These are phyloP conservation scores for Philopedon plagiatum DNA, from an alignment of 2,888 invertebrate species.

Conservation along the genomic window DNA sequence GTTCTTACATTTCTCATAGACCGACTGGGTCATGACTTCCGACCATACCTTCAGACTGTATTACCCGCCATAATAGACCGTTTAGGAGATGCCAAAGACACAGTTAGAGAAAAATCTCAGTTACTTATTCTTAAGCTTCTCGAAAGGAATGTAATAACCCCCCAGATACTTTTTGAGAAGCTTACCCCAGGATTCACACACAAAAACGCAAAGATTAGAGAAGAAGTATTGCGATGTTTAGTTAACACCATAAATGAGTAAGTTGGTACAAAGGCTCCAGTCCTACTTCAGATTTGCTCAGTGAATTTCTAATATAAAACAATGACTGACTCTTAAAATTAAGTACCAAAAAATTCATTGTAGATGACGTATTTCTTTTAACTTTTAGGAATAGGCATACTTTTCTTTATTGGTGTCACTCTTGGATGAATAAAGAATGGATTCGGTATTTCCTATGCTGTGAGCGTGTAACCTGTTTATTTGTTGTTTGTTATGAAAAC, in stretches of 20 bases:
- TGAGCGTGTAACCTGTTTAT: no score
- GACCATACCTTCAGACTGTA: conserved; percentile 86
- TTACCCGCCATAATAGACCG: conserved; percentile 88
- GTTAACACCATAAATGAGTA: conserved; percentile 87
- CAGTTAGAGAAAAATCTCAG: conserved; percentile 80
- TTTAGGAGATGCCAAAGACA: conserved; percentile 71
- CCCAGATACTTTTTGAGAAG: conserved; percentile 81
- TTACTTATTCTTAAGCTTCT: conserved; percentile 80
- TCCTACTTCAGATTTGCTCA: no score
- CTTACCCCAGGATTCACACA: conserved; percentile 81
- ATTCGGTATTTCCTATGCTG: no score
- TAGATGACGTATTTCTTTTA: no score
- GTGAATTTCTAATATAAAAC: no score
- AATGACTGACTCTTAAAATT: no score
- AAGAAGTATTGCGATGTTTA: conserved; percentile 88
- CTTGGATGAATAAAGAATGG: no score
- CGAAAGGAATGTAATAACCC: conserved; percentile 79
- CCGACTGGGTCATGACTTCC: conserved; percentile 89
- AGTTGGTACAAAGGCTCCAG: conserved; percentile 66
- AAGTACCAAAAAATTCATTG: no score
- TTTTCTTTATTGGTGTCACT: no score
- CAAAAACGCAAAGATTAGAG: conserved; percentile 93
- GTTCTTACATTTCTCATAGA: conserved; percentile 88
- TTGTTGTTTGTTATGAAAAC: no score
- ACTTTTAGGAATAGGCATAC: no score